Evolutionary conservation across 2,888 invertebrate genomes (phyloP), one percentile per base, ranked within the genome.

Genomic region (Formica aserva): DNA sequence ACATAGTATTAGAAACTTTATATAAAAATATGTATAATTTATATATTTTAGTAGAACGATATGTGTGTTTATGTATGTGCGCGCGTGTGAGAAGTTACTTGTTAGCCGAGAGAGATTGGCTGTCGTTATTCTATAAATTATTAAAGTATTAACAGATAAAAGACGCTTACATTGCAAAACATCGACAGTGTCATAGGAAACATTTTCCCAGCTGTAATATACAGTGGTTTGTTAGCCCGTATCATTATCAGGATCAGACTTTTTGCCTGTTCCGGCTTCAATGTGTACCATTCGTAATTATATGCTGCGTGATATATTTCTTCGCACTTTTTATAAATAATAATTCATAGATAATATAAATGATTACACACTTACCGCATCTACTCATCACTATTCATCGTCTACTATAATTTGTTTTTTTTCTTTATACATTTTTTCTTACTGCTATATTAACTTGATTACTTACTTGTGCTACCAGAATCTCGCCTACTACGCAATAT

Each of bases 171-270:
- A 32, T 72, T 69, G 22, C 72, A 74, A 63, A 62, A 55, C 35
- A 3, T 78, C 8, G 78, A 55, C 11, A 78, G 29, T 15, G 78
- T 69, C 63, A 75, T 38, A 41, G 76, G 71, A 26, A 84, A 84
- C 8, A 80, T 76, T 52, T 29, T 76, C 0, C 67, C 78, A n/a
- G 57, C 78, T 8, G 67, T 67, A 67, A 78, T 78, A 32, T 69
- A 22, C 0, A 78, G 32, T 4, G 60, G 15, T 22, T 69, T 67
- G 1, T 32, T 45, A 3, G 57, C 8, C 1, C 78, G 69, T 69
- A 78, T n/a, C 78, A 78, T 69, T 78, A 78, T 32, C 41, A 69
- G 8, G 5, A 78, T 32, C 60, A 35, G 22, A 8, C 4, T 32
- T 15, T 4, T 78, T 1, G 57, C 48, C 22, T 78, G 32, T 26